Evolutionary conservation across 2,113 vertebrate genomes (phyloP), one percentile per base, ranked within the genome.

Genomic region (Podarcis cretensis): DNA sequence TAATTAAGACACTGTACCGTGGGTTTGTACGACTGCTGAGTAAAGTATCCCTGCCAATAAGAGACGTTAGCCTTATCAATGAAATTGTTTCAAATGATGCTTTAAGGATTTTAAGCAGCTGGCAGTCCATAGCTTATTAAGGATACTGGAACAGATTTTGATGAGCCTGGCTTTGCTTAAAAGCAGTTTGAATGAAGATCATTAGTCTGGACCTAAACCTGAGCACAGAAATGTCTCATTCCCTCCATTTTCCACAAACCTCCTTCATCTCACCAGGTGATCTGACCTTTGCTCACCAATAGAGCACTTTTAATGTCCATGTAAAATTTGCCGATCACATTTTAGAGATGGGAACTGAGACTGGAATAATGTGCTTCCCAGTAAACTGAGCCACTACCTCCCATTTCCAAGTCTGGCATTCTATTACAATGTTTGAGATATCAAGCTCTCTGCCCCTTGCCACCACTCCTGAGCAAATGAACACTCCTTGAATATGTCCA

Each of bases 1-100:
- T 97, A 98, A 98, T 98, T 98, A 97, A 96, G 96, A 97, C 94
- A 96, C 95, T 95, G 95, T 92, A 96, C 94, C 91, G 76, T 92
- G 95, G 95, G 93, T 96, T 94, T 95, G 94, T 90, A 94, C 88
- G 87, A 87, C 48, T 95, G 92, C 79, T 95, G 78, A 18, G 59
- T 90, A 87, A 95, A 94, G 92, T 81, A 91, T 90, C 88, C 88
- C 40, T 83, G 85, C 32, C 94, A 0, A 57, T 79, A 54, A 79
- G 89, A 76, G 82, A 95, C 94, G 93, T 85, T 89, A 94, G 74
- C 81, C 81, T 88, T 94, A 96, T 95, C 88, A 82, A 96, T 95
- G 66, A 14, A 90, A 43, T 92, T 30, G 21, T 89, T 93, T 93
- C 94, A 95, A 90, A 92, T 5, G 66, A 85, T 77, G 88, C 66